Evolutionary conservation across 30 jellyfish, hydroid and myxozoan genomes (phyloP).

Genomic region (Euphysa ruthae): DNA sequence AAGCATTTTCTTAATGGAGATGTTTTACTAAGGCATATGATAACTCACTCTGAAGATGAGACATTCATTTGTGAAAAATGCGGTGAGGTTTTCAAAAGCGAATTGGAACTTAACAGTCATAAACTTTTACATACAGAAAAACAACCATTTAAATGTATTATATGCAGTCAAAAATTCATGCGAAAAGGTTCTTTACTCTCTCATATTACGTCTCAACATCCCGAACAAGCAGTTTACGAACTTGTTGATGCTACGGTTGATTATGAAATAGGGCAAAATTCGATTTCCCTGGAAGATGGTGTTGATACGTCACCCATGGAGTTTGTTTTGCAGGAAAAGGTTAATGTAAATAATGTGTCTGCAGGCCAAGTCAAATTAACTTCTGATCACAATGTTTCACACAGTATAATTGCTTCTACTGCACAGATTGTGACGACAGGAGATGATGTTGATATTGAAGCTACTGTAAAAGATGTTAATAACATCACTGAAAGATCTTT

Average conservation of each 20-base stretch:
- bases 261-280: not conserved
- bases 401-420: too few relatives aligned
- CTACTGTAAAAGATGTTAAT: too few relatives aligned
- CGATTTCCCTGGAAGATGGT: conserved; percentile 11
- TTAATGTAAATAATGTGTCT: not conserved
- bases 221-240: conserved; percentile 15
- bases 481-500: too few relatives aligned
- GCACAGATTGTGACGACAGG: too few relatives aligned
- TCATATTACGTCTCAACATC: conserved; percentile 29
- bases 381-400: too few relatives aligned
- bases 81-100: not conserved
- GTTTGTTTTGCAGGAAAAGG: conserved; percentile 4
- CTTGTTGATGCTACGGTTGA: conserved; percentile 14
- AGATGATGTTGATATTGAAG: too few relatives aligned
- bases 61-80: conserved; percentile 14
- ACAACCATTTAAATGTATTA: conserved; percentile 21
- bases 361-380: conserved; percentile 1
- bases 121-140: conserved; percentile 12
- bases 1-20: conserved; percentile 13
- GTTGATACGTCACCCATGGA: conserved; percentile 6
- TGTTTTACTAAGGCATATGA: conserved; percentile 4
- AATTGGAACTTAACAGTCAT: conserved; percentile 1
- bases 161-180: conserved; percentile 15
- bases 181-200: conserved; percentile 27
- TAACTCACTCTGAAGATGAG: conserved; percentile 20